phyloP scores from a whole-genome alignment of 2,888 invertebrate genomes.

The Mamestra brassicae region DNA sequence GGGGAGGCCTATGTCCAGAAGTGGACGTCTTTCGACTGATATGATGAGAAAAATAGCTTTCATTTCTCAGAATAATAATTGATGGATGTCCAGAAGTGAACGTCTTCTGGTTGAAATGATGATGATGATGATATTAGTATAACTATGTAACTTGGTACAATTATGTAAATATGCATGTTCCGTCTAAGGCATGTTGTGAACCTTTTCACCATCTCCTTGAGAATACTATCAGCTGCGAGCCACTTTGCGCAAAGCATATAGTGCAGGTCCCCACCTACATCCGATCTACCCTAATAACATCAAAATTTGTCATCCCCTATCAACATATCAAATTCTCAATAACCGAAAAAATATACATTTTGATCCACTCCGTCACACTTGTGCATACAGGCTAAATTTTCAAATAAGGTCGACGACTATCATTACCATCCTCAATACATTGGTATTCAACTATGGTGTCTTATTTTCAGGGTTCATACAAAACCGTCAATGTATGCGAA shows the following conservation, averaged over 20 bases:
- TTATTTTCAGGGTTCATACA: rapidly evolving
- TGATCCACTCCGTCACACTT: constrained; percentile 65
- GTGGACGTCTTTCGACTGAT: too few species aligned
- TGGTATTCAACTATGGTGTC: neutral
- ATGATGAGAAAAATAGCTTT: too few species aligned
- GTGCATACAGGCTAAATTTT: constrained; percentile 55
- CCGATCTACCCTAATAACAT: constrained; percentile 18
- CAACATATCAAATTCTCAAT: constrained; percentile 31
- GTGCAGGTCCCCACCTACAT: constrained; percentile 25
- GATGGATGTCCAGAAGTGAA: too few species aligned
- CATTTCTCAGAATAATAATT: too few species aligned
- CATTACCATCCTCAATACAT: constrained; percentile 10
- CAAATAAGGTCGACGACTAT: constrained; percentile 7
- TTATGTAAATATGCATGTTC: too few species aligned
- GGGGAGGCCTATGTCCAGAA: too few species aligned
- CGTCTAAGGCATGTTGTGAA: too few species aligned
- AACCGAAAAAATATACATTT: constrained; percentile 36
- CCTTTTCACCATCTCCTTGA: too few species aligned
- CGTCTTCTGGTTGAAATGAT: too few species aligned
- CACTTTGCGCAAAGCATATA: neutral
- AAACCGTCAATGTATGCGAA: constrained; percentile 22
- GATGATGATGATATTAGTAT: too few species aligned
- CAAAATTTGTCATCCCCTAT: constrained; percentile 35
- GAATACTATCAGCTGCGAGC: neutral
- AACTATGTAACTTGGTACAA: too few species aligned